Conservation (phyloP, 2,113 vertebrate genomes). For the Python bivittatus region DNA sequence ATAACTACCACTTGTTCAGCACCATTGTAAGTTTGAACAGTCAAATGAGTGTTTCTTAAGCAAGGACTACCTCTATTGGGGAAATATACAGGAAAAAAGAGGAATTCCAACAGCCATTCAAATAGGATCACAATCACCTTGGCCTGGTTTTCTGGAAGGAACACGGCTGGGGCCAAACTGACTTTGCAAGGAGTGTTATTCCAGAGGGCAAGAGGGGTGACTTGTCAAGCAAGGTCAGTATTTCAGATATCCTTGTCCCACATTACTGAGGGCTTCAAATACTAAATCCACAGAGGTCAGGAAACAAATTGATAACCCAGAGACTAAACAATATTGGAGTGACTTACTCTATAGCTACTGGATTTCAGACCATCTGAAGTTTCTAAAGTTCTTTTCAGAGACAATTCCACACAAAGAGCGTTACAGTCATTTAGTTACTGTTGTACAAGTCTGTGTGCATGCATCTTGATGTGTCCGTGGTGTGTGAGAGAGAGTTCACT, state of each 20-base stretch:
- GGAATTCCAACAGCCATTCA: not conserved
- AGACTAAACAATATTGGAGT: not conserved
- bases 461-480: not conserved
- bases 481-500: not conserved
- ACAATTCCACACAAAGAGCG: not conserved
- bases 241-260: not conserved
- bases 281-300: not conserved
- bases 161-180: not conserved
- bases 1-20: not conserved
- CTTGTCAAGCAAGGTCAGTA: not conserved
- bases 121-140: not conserved
- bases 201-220: not conserved
- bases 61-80: not conserved
- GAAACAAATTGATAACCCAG: not conserved
- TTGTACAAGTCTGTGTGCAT: not conserved
- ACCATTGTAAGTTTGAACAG: not conserved
- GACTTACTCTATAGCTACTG: not conserved
- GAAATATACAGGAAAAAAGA: not conserved
- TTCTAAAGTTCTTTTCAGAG: not conserved
- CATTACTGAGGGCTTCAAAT: not conserved
- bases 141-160: not conserved
- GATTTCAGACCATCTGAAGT: not conserved
- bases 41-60: not conserved
- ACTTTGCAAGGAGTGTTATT: not conserved
- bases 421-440: not conserved